Evolutionary conservation across 2,797 vertebrate species (phyloP), one percentile per base, ranked within the genome.

Genomic region (Oreochromis grahami): DNA sequence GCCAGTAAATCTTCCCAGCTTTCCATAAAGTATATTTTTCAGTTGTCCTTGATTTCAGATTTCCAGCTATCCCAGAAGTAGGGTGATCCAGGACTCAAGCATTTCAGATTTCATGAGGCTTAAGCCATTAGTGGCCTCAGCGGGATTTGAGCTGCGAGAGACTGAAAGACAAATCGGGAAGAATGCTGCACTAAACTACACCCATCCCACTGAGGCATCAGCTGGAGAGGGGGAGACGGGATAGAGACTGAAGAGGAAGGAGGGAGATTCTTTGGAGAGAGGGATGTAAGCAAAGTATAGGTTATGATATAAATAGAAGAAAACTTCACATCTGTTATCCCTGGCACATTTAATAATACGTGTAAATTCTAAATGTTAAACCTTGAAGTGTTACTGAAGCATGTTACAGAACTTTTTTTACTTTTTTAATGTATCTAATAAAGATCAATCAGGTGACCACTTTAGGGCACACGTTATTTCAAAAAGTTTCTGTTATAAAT

Each of bases 141-240:
- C 11, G 13, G 83, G 83, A 76, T 77, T 48, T 26, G 76, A 92
- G 83, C 84, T 2, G 5, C 10, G 12, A 82, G 91, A 58, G 70
- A 81, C 79, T 72, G 89, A 96, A 51, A 76, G 79, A 38, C 14
- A n/a, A 84, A 76, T 55, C 38, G 11, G 5, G 79, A 74, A 85
- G 51, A 86, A 84, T 48, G 26, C 76, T 24, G 50, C 41, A 6
- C 2, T 68, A 17, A 19, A 10, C 36, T 48, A n/a, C 29, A 77
- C 29, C 32, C 84, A 41, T 80, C 80, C 84, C 86, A 55, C 88
- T 78, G 84, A 93, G 87, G 10, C 86, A n/a, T 81, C 89, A 91
- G 89, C 89, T 88, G 89, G 85, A 82, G 68, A 14, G 79, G 9
- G 38, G 26, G 15, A 29, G 51, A 29, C 11, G 5, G 29, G 45